A percentile compares a stretch with the other conserved stretches of the same genome.
phyloP scores from a whole-genome alignment of 2,888 invertebrate genomes.

The Torymus tubicola region DNA sequence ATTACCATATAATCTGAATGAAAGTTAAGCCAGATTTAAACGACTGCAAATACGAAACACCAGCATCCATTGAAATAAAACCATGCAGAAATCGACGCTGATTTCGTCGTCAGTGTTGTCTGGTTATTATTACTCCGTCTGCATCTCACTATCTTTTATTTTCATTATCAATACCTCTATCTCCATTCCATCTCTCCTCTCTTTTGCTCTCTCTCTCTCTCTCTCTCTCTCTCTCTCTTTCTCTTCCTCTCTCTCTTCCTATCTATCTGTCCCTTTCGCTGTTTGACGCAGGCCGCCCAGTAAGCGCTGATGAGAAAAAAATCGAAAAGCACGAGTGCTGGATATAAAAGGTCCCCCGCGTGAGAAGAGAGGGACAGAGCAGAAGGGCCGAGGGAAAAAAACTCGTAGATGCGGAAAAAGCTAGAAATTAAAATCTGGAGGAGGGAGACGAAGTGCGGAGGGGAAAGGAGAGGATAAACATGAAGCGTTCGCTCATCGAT shows the following conservation, averaged over 20 bases:
- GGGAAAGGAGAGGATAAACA: background rate
- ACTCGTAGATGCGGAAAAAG: conserved; percentile 40
- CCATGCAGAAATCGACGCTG: background rate
- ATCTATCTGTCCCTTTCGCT: conserved; percentile 44
- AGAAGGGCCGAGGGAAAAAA: background rate
- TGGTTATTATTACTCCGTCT: conserved; percentile 30
- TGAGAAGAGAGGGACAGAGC: background rate
- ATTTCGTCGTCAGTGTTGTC: conserved; percentile 30
- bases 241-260: no score
- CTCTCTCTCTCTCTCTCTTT: conserved; percentile 8
- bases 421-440: conserved; percentile 51
- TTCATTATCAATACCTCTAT: conserved; percentile 36
- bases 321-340: conserved; percentile 40
- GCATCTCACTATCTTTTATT: conserved; percentile 30
- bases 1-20: no score
- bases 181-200: conserved; percentile 1
- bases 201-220: conserved; percentile 31
- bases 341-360: conserved; percentile 22
- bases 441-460: background rate
- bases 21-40: no score
- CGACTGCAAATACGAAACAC: no score
- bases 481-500: conserved; percentile 33
- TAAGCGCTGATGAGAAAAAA: conserved; percentile 48
- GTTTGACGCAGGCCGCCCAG: conserved; percentile 54
- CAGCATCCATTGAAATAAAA: background rate